A percentile compares a stretch with the other conserved stretches of the same genome.
Evolutionary conservation across 2,797 vertebrate species (phyloP).

Genomic region (Hafferia zeledoni): DNA sequence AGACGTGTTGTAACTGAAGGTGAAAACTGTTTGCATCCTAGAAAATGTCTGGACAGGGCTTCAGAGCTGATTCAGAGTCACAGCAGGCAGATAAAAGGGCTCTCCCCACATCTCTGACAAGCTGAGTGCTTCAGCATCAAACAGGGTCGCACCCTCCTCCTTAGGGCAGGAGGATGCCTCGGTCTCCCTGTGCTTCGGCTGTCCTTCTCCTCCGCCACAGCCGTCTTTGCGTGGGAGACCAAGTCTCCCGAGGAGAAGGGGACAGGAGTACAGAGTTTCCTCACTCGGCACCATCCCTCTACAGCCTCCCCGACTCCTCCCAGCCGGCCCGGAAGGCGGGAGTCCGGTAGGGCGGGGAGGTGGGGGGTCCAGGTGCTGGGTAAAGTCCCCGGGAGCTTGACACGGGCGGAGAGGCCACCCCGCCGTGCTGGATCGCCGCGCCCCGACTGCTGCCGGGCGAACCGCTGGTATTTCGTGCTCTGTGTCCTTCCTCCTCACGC

Average conservation of each 20-base stretch:
- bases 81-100: not conserved
- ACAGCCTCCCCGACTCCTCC: fast-evolving
- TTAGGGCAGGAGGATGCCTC: not conserved
- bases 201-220: not conserved
- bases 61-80: not conserved
- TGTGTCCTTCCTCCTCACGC: fast-evolving
- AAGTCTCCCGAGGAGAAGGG: not conserved
- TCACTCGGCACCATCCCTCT: not conserved
- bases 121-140: not conserved
- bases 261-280: not conserved
- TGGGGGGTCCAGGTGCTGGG: fast-evolving
- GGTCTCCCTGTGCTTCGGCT: not conserved
- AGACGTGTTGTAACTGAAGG: not conserved
- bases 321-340: no score
- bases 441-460: not conserved
- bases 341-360: fast-evolving
- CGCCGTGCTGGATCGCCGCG: not conserved
- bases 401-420: no score
- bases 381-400: not conserved
- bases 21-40: not conserved
- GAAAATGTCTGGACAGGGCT: not conserved
- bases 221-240: not conserved
- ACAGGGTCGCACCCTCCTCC: not conserved
- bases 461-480: fast-evolving
- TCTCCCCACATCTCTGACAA: not conserved